Base-by-base conservation (phyloP, 2,888 invertebrate species). In the Drosophila eohydei region DNA sequence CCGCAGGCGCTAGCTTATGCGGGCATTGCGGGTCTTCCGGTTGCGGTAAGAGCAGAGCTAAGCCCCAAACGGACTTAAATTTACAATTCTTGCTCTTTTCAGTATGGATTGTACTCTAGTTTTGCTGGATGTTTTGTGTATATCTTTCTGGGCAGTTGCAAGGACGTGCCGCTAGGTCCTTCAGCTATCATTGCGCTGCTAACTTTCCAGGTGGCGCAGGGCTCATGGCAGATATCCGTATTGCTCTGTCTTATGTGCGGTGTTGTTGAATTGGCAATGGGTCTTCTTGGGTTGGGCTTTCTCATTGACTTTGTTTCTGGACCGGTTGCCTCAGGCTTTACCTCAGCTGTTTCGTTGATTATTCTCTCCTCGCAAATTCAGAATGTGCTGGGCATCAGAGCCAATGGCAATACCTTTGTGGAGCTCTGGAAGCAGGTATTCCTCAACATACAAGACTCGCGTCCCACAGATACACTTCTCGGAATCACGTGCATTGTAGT, bases 41-140 rank as follows among this genome's bases (percentile, higher is more conserved):
- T 96, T 34, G 94, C 95, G 91, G 95, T 95, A 91, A 91, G 92
- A 7, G 5, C 2, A 21, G 28, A 0, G 0, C 4, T 26, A 2
- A 0, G 9, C 14, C 9, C 14, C 26, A 36, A 38, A 60, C 4
- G 8, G 0, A 9, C 34, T 52, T 30, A 1, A 32, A 28, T 16
- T 14, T 32, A 32, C 1, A 9, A 14, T 50, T 48, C 36, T 43
- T 12, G 4, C 36, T 66, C 11, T 1, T 88, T 92, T 12, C 94
- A 98, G 96, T 97, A 97, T 93, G 98, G 98, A 46, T 94, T 98
- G 57, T 98, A 98, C 93, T 97, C 97, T 59, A 97, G 98, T n/a
- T 98, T 98, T 93, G 93, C 98, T 89, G 97, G 98, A 50, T 96
- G 97, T 92, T 96, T 98, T 93, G 94, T 98, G 71, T 98, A 98